Percentiles rank a stretch among this genome's conserved stretches.
Evolutionary conservation across 1,140 invertebrate species (phyloP).

Genomic region (Zelostemma sp.): DNA sequence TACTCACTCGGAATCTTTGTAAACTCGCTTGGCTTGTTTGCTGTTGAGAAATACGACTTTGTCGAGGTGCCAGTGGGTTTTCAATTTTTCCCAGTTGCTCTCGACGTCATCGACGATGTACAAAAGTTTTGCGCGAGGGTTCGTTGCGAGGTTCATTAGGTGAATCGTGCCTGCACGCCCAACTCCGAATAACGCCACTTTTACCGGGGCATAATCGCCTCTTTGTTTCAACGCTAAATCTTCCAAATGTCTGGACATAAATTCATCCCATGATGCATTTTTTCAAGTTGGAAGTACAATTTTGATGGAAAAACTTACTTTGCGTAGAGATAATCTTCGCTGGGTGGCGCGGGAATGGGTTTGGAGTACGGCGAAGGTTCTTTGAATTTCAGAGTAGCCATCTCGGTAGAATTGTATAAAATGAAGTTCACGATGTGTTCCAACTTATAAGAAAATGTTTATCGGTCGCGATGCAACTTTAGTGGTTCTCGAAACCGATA

Average conservation of each 20-base stretch:
- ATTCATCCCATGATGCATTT: not conserved
- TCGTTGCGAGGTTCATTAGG: slow-evolving; percentile 71
- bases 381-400: slow-evolving; percentile 56
- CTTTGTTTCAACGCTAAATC: slow-evolving; percentile 33
- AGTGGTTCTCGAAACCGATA: too few species aligned
- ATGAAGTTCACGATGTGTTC: too few species aligned
- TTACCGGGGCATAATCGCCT: slow-evolving; percentile 29
- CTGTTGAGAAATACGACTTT: slow-evolving; percentile 70
- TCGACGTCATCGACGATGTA: slow-evolving; percentile 75
- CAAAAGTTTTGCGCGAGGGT: slow-evolving; percentile 70
- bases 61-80: slow-evolving; percentile 70
- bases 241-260: slow-evolving; percentile 46
- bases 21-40: slow-evolving; percentile 69
- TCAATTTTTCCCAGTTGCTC: slow-evolving; percentile 67
- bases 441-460: too few species aligned
- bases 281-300: not conserved
- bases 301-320: slow-evolving; percentile 13
- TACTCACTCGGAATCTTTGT: slow-evolving; percentile 72
- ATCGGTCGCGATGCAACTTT: too few species aligned
- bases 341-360: slow-evolving; percentile 22
- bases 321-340: slow-evolving; percentile 55
- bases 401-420: slow-evolving; percentile 7
- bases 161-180: slow-evolving; percentile 76
- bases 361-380: slow-evolving; percentile 46
- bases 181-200: slow-evolving; percentile 73